Base-by-base conservation (phyloP, 1,140 invertebrate species). In the Onthophagus taurus region DNA sequence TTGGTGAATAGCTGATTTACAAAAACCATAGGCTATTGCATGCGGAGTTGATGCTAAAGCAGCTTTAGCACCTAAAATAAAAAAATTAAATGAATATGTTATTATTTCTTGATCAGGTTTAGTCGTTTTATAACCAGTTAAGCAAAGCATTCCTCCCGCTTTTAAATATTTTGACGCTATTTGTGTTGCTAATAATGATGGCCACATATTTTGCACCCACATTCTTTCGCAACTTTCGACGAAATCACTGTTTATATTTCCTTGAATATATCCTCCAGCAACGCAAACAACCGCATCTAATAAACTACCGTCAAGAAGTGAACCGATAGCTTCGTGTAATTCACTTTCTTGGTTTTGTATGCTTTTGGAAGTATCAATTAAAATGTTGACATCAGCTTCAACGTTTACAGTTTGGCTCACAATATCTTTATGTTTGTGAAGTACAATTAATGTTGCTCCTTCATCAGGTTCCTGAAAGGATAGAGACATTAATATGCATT, bases 201-300 rank as follows among this genome's bases (percentile, higher is more conserved):
- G 29, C 36, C 36, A 47, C 9, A 37, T 21, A 44, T 38, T 33
- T 11, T 43, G 29, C 26, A 26, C 30, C 44, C 29, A 43, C 31
- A 46, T 30, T 30, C 13, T 41, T 23, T 51, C 24, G 8, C 41
- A 24, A 17, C 39, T 44, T 31, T 46, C 4, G 24, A 23, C 43
- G 5, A 37, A 30, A 8, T 31, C 16, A 4, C 14, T 18, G 9
- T 72, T 70, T 45, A 87, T 81, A 70, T 84, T 84, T 29, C 83
- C 82, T 52, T 92, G 92, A 26, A 91, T 89, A 94, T 93, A 98
- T 29, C 95, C 95, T 33, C 94, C 94, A 46, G 94, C 94, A n/a
- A 97, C 93, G 69, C 93, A 97, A 49, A 98, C 82, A 31, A 98
- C 77, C 21, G 89, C 94, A 73, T 97, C 93, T 19, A 97, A 58